A percentile compares a stretch with the other conserved stretches of the same genome.
Conservation (phyloP, 2,797 vertebrate species). For the Notamacropus eugenii region DNA sequence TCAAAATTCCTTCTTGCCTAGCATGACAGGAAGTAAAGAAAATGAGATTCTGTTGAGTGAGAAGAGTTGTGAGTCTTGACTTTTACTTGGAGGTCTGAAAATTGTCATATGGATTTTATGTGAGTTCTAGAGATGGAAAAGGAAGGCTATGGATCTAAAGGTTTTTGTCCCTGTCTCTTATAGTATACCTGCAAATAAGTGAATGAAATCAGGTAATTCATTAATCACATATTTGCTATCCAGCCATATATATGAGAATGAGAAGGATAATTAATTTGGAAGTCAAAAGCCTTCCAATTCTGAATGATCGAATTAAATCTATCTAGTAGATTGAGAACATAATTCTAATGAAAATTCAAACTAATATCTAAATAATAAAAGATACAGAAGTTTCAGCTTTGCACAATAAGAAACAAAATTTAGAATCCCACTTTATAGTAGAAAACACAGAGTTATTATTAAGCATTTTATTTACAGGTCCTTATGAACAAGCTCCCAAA, state of each 20-base stretch:
- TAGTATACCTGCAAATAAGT: constrained; percentile 26
- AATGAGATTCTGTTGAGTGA: not conserved
- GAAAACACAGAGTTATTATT: not conserved
- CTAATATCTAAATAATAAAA: not conserved
- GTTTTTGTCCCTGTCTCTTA: constrained; percentile 37
- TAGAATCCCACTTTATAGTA: constrained; percentile 5
- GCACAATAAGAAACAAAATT: constrained; percentile 10
- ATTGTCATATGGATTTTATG: constrained; percentile 44
- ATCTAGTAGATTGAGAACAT: not conserved
- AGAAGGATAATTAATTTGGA: constrained; percentile 49
- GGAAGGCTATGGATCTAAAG: constrained; percentile 50
- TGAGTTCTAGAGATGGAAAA: constrained; percentile 28
- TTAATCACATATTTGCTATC: not conserved
- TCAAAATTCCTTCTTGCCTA: not conserved
- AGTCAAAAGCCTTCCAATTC: constrained; percentile 29
- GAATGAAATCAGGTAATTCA: constrained; percentile 34
- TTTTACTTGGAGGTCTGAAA: constrained; percentile 45
- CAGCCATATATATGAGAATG: constrained; percentile 14
- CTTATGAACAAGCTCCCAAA: not conserved
- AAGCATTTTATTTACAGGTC: not conserved
- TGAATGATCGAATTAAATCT: constrained; percentile 27
- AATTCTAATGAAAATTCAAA: constrained; percentile 47
- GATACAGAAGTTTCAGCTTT: constrained; percentile 18
- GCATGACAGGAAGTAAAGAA: not conserved
- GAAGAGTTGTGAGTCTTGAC: constrained; percentile 13